Evolutionary conservation across 2,888 invertebrate species (phyloP).

Genomic region (Heliconius sara): DNA sequence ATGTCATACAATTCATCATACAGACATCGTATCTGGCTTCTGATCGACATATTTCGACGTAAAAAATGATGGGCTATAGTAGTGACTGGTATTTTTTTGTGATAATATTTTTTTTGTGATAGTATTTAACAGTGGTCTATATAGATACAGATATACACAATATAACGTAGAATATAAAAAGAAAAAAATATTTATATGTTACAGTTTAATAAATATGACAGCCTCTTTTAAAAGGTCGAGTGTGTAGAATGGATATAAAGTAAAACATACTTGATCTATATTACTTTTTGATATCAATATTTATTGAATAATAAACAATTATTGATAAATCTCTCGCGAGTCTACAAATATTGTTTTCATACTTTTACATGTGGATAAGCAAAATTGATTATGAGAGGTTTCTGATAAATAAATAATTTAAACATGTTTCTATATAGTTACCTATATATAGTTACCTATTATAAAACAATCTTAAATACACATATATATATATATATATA

Average conservation of each 20-base stretch:
- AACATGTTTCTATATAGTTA: background rate
- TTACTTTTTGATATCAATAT: slow-evolving; percentile 6
- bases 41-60: slow-evolving; percentile 30
- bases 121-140: background rate
- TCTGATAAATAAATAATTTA: background rate
- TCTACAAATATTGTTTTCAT: slow-evolving; percentile 7
- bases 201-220: background rate
- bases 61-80: slow-evolving; percentile 24
- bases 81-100: slow-evolving; percentile 2
- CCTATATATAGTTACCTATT: no score
- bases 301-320: slow-evolving; percentile 18
- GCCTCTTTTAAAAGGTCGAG: slow-evolving; percentile 11
- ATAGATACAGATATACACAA: background rate
- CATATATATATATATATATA: no score
- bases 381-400: slow-evolving; percentile 4
- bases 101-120: background rate
- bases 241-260: background rate
- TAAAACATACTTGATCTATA: slow-evolving; percentile 4
- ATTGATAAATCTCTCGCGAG: slow-evolving; percentile 7
- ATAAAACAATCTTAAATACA: no score
- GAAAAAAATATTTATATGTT: background rate
- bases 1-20: slow-evolving; percentile 30
- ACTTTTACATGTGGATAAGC: background rate
- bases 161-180: background rate
- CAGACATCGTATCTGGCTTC: slow-evolving; percentile 35